phyloP scores from a whole-genome alignment of 2,888 invertebrate genomes.

The Oscheius sp. region DNA sequence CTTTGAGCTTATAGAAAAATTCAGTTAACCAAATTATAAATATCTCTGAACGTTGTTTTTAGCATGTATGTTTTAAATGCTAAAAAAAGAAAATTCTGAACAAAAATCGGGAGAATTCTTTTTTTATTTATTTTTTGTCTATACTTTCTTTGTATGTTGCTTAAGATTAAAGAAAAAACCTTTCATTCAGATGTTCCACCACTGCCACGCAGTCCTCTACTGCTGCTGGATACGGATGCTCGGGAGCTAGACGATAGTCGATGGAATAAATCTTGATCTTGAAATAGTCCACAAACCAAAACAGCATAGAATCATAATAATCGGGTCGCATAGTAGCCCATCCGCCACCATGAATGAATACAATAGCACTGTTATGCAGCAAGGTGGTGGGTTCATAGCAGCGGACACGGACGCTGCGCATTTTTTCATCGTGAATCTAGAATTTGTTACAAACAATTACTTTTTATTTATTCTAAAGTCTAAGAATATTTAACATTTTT shows the following conservation, averaged over 20 bases:
- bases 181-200: conserved; percentile 58
- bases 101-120: too few species aligned
- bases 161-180: too few species aligned
- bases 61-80: too few species aligned
- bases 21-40: too few species aligned
- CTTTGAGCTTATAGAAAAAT: too few species aligned
- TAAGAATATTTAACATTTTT: too few species aligned
- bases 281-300: conserved; percentile 47
- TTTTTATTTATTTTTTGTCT: background rate
- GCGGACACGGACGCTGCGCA: conserved; percentile 59
- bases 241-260: conserved; percentile 70
- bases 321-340: conserved; percentile 61
- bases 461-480: too few species aligned
- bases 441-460: too few species aligned
- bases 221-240: conserved; percentile 71
- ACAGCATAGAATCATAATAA: conserved; percentile 60
- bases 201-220: conserved; percentile 70
- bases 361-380: conserved; percentile 45
- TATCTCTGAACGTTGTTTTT: too few species aligned
- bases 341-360: conserved; percentile 68
- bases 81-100: too few species aligned
- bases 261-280: conserved; percentile 58
- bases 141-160: too few species aligned
- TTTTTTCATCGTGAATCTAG: conserved; percentile 30
- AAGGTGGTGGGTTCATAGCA: conserved; percentile 52